Evolutionary conservation across 2,888 invertebrate species (phyloP), one percentile per base, ranked within the genome.

Genomic region (Atethmia centrago): DNA sequence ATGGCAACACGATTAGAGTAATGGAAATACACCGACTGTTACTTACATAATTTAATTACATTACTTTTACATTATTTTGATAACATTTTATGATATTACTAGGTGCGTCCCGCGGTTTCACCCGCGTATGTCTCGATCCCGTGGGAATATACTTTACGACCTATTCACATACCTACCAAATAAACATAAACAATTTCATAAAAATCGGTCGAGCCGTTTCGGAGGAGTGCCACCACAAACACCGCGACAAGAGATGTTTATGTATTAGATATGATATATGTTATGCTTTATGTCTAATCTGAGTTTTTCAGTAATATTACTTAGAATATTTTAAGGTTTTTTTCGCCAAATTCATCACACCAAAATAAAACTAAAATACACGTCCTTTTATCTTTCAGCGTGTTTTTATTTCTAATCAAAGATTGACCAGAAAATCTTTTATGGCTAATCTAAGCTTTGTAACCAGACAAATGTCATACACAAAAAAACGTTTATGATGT

Each of bases 21-120:
- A 73, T 79, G 55, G 53, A 42, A 62, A 47, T n/a, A 36, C 10
- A 19, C 8, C 0, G 5, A 12, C 21, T 59, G 21, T 55, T 79
- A 42, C 21, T 56, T 73, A 71, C 4, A 53, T 28, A 14, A 21
- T 49, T 70, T 21, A 7, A 28, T 45, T 7, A 21, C 7, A 12
- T 53, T 14, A 28, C 10, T 7, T 58, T 40, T 14, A n/a, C 45
- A 55, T 51, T 16, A 40, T 71, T 55, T 55, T 36, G 25, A 19
- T 47, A 28, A 12, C 10, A 8, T 28, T 31, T n/a, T 16, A n/a
- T n/a, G n/a, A n/a, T n/a, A n/a, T n/a, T n/a, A n/a, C n/a, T n/a
- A n/a, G n/a, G n/a, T n/a, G n/a, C n/a, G n/a, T n/a, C n/a, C n/a
- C n/a, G n/a, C n/a, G n/a, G n/a, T n/a, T n/a, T n/a, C n/a, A n/a